Percentiles rank a stretch among this genome's conserved stretches.
Conservation (phyloP, 2,797 vertebrate species). For the Siniperca undulata region DNA sequence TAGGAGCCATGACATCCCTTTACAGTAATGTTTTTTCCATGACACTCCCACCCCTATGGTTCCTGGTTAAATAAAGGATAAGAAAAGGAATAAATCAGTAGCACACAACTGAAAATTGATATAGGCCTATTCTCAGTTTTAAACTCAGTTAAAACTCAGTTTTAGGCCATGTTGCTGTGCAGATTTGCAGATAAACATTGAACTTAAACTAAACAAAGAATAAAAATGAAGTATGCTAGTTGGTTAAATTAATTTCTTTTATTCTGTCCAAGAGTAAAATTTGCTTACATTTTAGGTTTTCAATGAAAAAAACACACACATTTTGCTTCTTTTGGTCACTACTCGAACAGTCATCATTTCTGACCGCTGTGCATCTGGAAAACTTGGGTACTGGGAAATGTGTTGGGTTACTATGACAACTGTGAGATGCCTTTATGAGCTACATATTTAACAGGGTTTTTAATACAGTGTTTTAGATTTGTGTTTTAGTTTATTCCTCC, state of each 20-base stretch:
- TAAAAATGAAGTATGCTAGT: background rate
- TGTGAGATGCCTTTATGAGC: background rate
- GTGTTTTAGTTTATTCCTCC: background rate
- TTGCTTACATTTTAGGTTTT: background rate
- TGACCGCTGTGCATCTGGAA: background rate
- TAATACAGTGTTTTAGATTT: background rate
- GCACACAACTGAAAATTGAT: background rate
- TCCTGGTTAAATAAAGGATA: background rate
- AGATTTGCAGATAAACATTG: background rate
- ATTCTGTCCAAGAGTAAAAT: background rate
- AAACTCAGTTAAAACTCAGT: background rate
- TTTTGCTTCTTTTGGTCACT: background rate
- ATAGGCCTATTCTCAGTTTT: background rate
- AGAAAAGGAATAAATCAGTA: background rate
- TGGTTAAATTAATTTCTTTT: background rate
- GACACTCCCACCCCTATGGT: background rate
- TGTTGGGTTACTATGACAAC: slow-evolving; percentile 1
- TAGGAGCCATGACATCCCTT: background rate
- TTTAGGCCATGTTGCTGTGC: background rate
- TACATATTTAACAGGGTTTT: slow-evolving; percentile 4
- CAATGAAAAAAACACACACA: background rate
- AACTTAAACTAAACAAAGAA: background rate
- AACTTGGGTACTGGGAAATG: background rate
- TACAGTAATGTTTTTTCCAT: background rate
- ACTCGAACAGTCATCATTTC: background rate